A percentile compares a stretch with the other conserved stretches of the same genome.
Evolutionary conservation across 2,797 vertebrate species (phyloP).

Genomic region (Botia almorhae): DNA sequence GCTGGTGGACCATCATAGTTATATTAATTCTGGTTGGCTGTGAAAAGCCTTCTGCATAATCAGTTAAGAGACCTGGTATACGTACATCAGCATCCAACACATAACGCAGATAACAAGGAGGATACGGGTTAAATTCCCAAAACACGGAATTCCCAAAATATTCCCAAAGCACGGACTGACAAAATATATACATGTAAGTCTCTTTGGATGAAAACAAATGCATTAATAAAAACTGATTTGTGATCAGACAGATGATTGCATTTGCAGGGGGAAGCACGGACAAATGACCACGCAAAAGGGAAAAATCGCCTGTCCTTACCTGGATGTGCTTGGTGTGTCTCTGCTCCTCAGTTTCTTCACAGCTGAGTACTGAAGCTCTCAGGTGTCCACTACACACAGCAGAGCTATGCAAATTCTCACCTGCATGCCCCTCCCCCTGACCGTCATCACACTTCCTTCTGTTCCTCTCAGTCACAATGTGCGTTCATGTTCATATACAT

Average conservation of each 20-base stretch:
- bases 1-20: too few relatives aligned
- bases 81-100: too few relatives aligned
- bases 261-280: not conserved
- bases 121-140: too few relatives aligned
- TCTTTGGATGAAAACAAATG: not conserved
- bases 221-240: not conserved
- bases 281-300: not conserved
- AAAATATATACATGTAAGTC: not conserved
- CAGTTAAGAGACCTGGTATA: too few relatives aligned
- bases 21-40: too few relatives aligned
- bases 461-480: not conserved
- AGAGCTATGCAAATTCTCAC: constrained; percentile 61
- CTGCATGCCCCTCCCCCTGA: constrained; percentile 39
- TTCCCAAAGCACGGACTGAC: not conserved
- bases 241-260: not conserved
- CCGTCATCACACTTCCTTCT: constrained; percentile 50
- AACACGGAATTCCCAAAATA: too few relatives aligned
- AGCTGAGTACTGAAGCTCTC: not conserved
- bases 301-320: constrained; percentile 9
- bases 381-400: constrained; percentile 24
- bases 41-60: too few relatives aligned
- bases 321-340: constrained; percentile 10
- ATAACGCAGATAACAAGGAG: too few relatives aligned
- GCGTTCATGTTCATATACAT: not conserved
- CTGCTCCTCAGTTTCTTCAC: not conserved